Conservation (phyloP, 2,113 vertebrate genomes). For the Trochalopteron elliotii region DNA sequence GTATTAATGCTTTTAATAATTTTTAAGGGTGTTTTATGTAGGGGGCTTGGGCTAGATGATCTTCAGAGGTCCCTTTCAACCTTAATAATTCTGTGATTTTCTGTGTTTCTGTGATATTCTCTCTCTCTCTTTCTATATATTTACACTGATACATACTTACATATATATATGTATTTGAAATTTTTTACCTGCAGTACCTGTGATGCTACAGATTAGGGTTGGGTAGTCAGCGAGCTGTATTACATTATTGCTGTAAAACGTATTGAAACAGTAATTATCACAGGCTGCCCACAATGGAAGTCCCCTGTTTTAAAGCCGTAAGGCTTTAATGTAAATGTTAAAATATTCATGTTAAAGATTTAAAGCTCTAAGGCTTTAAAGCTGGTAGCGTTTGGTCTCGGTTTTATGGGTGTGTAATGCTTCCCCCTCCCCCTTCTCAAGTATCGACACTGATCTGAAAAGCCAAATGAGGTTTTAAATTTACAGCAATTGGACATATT, state of each 20-base stretch:
- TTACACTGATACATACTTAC: not conserved
- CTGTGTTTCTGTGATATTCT: not conserved
- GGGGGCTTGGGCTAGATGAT: not conserved
- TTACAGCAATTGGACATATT: fast-evolving
- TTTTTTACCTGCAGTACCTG: not conserved
- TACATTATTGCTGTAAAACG: not conserved
- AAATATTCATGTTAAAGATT: not conserved
- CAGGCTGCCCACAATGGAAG: not conserved
- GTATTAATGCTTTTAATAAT: not conserved
- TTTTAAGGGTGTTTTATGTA: not conserved
- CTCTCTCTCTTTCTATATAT: not conserved
- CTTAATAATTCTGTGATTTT: not conserved
- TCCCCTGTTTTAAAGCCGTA: not conserved
- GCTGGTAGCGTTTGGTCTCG: not conserved
- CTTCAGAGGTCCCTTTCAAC: not conserved
- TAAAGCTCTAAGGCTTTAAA: not conserved
- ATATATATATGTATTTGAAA: not conserved
- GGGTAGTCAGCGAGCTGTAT: not conserved
- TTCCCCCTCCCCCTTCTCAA: not conserved
- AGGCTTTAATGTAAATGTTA: not conserved
- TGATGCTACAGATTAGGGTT: not conserved
- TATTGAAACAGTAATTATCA: not conserved
- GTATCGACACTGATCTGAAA: not conserved
- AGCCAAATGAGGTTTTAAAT: not conserved
- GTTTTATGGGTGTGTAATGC: not conserved